A percentile compares a stretch with the other conserved stretches of the same genome.
Conservation (phyloP, 2,797 vertebrate species). For the Ptychadena robeensis region DNA sequence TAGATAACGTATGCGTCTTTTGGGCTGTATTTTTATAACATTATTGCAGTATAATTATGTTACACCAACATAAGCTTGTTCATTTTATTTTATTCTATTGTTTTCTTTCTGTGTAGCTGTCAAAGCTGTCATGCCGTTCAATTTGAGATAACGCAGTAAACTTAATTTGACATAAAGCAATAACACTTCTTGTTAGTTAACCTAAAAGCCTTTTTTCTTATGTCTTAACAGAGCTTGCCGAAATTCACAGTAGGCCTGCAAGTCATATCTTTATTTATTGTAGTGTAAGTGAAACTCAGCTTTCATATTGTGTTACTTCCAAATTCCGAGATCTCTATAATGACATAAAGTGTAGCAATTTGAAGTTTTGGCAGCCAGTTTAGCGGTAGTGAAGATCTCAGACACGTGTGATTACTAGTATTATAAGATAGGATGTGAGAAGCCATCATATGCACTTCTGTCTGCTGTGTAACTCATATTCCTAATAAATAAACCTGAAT, state of each 20-base stretch:
- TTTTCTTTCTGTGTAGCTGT: neutral
- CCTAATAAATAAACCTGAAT: neutral
- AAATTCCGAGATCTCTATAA: neutral
- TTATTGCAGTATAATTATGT: neutral
- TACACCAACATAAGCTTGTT: neutral
- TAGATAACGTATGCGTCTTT: no score
- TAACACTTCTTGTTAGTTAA: neutral
- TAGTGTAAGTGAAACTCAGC: neutral
- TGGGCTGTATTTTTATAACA: no score
- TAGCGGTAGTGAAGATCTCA: neutral
- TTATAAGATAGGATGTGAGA: neutral
- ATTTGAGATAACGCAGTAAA: no score
- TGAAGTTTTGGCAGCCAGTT: no score
- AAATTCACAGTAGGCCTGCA: neutral
- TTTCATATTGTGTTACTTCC: slow-evolving; percentile 17
- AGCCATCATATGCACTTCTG: neutral
- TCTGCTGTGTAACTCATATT: neutral
- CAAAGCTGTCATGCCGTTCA: neutral
- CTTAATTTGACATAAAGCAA: neutral
- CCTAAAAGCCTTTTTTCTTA: neutral
- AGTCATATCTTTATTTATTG: neutral
- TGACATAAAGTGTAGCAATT: neutral
- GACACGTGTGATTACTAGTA: neutral
- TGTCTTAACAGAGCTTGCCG: neutral
- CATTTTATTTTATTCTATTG: neutral